These are phyloP conservation scores for Dipodomys stephensi DNA, from an alignment of 2,113 vertebrate genomes.

Conservation along the genomic window DNA sequence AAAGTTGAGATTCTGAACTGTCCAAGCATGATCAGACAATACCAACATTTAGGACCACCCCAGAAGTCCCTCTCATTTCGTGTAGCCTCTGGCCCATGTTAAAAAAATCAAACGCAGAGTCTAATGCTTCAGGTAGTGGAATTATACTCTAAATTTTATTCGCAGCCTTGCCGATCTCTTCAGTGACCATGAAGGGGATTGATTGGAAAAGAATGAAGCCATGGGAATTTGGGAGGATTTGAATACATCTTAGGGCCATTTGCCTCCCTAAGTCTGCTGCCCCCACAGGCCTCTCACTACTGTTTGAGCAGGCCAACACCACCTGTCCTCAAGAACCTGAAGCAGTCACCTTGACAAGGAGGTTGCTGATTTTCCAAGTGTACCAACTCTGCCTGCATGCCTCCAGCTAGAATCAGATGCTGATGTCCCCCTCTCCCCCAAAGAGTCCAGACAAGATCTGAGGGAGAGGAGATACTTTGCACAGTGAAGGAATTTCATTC, in stretches of 20 bases:
- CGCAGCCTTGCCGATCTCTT: neutral
- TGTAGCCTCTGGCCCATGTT: neutral
- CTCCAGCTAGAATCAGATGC: neutral
- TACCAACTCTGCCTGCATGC: neutral
- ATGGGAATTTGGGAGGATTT: neutral
- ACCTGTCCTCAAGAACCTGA: neutral
- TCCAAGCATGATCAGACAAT: neutral
- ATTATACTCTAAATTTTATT: neutral
- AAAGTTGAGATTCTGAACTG: neutral
- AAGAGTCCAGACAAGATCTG: neutral
- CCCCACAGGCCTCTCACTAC: neutral
- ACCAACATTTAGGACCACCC: neutral
- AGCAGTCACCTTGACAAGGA: neutral
- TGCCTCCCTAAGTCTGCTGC: neutral
- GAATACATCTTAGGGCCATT: neutral
- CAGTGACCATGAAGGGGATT: neutral
- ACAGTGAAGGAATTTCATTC: neutral
- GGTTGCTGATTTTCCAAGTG: neutral
- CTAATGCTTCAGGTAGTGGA: neutral
- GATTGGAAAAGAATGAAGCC: neutral
- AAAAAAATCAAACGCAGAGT: neutral
- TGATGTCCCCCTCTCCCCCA: neutral
- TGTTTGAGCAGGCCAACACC: neutral
- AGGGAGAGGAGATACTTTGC: neutral
- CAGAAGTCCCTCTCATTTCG: neutral